Evolutionary conservation across 2,888 invertebrate genomes (phyloP).

Genomic region (Beris chalybata): DNA sequence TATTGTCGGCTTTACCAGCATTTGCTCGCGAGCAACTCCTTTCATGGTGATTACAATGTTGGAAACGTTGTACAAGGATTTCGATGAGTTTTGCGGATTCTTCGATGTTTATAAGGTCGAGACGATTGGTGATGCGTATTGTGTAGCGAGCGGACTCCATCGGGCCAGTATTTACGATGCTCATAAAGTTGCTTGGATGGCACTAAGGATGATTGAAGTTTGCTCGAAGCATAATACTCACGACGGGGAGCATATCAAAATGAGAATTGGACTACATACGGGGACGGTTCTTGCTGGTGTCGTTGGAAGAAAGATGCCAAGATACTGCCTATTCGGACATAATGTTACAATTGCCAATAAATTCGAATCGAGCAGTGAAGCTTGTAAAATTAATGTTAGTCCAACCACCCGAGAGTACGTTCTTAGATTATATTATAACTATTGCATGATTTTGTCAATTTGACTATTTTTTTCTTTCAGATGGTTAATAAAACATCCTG

Average conservation of each 20-base stretch:
- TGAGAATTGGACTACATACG: slow-evolving; percentile 94
- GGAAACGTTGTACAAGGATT: slow-evolving; percentile 89
- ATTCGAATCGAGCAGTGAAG: slow-evolving; percentile 92
- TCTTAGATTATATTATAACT: background rate
- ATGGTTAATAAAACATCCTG: slow-evolving; percentile 73
- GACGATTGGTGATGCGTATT: slow-evolving; percentile 95
- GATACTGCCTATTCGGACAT: slow-evolving; percentile 94
- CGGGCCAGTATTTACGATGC: slow-evolving; percentile 85
- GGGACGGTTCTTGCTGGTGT: slow-evolving; percentile 93
- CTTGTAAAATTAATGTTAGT: slow-evolving; percentile 87
- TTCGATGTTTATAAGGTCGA: slow-evolving; percentile 97
- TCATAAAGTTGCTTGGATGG: slow-evolving; percentile 96
- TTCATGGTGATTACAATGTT: slow-evolving; percentile 96
- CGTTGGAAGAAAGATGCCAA: slow-evolving; percentile 78
- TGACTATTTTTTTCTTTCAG: slow-evolving; percentile 55
- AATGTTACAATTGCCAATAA: slow-evolving; percentile 95
- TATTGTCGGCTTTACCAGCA: slow-evolving; percentile 94
- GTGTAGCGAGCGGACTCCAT: slow-evolving; percentile 92
- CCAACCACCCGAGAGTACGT: slow-evolving; percentile 85
- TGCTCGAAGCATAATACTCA: slow-evolving; percentile 87
- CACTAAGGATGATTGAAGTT: slow-evolving; percentile 88
- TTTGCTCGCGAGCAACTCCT: slow-evolving; percentile 91
- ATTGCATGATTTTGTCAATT: background rate
- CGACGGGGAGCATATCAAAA: slow-evolving; percentile 90
- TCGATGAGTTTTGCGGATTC: slow-evolving; percentile 88